phyloP scores from a whole-genome alignment of 2,888 invertebrate genomes.

The Conomelus anceps region DNA sequence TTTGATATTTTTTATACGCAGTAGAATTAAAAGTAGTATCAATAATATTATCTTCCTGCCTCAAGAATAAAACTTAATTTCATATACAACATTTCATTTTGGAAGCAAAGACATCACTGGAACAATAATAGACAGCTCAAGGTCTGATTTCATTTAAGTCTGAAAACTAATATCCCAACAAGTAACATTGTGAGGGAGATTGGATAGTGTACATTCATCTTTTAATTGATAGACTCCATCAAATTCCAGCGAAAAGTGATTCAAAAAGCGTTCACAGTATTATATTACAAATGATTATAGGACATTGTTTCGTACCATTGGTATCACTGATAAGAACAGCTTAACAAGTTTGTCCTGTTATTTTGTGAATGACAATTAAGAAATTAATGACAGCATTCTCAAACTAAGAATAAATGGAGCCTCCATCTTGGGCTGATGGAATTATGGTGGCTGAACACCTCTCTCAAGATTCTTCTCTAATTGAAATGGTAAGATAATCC shows the following conservation, averaged over 20 bases:
- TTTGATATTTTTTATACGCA: too few relatives aligned
- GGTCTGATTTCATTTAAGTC: too few relatives aligned
- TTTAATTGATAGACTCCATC: too few relatives aligned
- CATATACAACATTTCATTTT: too few relatives aligned
- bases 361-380: background rate
- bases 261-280: background rate
- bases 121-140: too few relatives aligned
- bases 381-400: background rate
- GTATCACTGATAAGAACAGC: background rate
- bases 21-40: too few relatives aligned
- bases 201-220: too few relatives aligned
- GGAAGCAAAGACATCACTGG: too few relatives aligned
- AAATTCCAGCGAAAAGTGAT: background rate
- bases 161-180: too few relatives aligned
- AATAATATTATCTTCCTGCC: too few relatives aligned
- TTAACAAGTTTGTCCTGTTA: background rate
- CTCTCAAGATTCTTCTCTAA: background rate
- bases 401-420: background rate
- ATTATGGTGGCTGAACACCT: background rate
- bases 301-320: background rate
- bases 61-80: too few relatives aligned
- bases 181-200: too few relatives aligned
- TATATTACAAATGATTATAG: background rate
- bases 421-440: background rate
- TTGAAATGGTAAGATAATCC: background rate